phyloP scores from a whole-genome alignment of 2,797 vertebrate genomes.

The Macropus fuliginosus region DNA sequence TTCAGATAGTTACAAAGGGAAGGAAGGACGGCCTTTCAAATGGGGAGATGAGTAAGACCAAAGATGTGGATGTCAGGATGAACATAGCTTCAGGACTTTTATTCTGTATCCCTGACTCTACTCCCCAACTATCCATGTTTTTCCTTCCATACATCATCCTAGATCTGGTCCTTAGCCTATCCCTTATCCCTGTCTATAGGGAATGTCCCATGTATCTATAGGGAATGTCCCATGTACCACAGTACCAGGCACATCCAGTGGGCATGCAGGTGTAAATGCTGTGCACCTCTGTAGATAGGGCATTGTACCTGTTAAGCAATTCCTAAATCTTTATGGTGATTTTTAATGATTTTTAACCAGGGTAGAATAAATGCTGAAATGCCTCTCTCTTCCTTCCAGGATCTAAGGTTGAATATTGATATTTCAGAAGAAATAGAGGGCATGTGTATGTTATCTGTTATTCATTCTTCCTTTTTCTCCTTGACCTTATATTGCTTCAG shows the following conservation, averaged over 20 bases:
- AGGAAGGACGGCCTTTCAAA: not conserved
- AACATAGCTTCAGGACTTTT: not conserved
- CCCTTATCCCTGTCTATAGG: not conserved
- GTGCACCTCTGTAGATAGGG: not conserved
- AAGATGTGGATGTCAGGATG: not conserved
- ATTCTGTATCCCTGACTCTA: not conserved
- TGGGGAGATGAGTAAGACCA: not conserved
- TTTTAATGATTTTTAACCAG: slow-evolving; percentile 35
- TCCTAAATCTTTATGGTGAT: slow-evolving; percentile 16
- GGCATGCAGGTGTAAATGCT: not conserved
- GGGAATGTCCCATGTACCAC: not conserved
- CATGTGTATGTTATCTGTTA: not conserved
- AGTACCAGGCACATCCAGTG: not conserved
- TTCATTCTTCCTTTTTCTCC: slow-evolving; percentile 17
- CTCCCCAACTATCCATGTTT: not conserved
- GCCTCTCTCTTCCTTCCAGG: not conserved
- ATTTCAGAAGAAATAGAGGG: not conserved
- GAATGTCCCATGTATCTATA: not conserved
- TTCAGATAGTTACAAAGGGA: not conserved
- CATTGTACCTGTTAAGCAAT: not conserved
- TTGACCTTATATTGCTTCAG: slow-evolving; percentile 19
- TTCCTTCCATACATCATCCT: not conserved
- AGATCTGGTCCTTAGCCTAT: not conserved
- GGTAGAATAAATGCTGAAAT: not conserved
- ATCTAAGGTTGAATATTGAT: not conserved